Evolutionary conservation across 2,797 vertebrate genomes (phyloP).

Genomic region (Coregonus suidteri): DNA sequence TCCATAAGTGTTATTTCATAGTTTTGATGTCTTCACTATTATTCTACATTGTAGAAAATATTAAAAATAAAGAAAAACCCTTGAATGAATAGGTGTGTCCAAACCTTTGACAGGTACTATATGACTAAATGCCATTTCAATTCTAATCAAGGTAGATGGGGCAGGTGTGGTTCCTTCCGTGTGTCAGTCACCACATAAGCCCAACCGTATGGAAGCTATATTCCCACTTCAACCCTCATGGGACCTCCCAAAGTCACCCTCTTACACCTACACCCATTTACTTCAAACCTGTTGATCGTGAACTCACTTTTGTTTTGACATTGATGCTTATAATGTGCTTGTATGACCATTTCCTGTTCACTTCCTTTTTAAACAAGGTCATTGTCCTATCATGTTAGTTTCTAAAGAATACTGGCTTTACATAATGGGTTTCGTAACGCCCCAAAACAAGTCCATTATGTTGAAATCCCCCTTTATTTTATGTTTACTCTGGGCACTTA

Average conservation of each 20-base stretch:
- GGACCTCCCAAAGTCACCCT: neutral
- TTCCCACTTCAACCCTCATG: neutral
- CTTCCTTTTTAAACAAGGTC: neutral
- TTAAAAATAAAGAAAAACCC: too few relatives aligned
- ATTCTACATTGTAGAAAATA: too few relatives aligned
- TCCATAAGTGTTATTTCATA: too few relatives aligned
- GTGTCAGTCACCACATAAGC: neutral
- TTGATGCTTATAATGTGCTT: neutral
- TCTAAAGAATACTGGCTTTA: neutral
- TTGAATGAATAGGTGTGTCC: too few relatives aligned
- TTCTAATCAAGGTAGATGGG: too few relatives aligned
- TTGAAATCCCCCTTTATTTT: neutral
- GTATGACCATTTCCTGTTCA: neutral
- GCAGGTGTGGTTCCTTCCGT: too few relatives aligned
- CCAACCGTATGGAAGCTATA: neutral
- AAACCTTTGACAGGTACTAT: too few relatives aligned
- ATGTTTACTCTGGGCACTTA: neutral
- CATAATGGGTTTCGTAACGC: neutral
- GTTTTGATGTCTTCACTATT: too few relatives aligned
- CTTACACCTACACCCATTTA: neutral
- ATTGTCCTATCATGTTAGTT: neutral
- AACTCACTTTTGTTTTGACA: neutral
- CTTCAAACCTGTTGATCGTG: neutral
- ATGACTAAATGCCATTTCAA: neutral
- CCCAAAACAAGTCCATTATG: neutral